phyloP scores from a whole-genome alignment of 2,113 vertebrate species.

The Corythaeola cristata region DNA sequence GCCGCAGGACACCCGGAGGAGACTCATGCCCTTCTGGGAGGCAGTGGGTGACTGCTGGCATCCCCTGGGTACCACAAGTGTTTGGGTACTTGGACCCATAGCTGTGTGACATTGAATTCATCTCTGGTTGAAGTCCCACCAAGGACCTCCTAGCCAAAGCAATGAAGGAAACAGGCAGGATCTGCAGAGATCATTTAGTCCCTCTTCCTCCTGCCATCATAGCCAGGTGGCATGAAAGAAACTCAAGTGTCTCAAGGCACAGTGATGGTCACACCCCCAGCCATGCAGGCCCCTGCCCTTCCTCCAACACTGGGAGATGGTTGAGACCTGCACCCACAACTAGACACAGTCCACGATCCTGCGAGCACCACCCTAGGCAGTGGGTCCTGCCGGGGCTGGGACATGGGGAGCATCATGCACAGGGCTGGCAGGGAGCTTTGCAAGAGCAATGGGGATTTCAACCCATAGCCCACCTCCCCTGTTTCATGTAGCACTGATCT shows the following conservation, averaged over 20 bases:
- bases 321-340: not conserved
- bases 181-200: not conserved
- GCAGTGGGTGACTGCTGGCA: not conserved
- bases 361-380: not conserved
- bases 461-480: not conserved
- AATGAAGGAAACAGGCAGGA: not conserved
- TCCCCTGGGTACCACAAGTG: not conserved
- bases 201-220: not conserved
- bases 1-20: not conserved
- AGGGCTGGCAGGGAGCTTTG: not conserved
- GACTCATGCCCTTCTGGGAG: fast-evolving
- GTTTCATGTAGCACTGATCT: not conserved
- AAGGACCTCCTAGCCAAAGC: not conserved
- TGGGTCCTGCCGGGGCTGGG: not conserved
- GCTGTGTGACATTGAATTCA: not conserved
- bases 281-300: not conserved
- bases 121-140: not conserved
- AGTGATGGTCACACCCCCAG: not conserved
- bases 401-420: fast-evolving
- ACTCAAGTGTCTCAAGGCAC: not conserved
- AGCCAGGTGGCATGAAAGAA: not conserved
- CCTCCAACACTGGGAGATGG: not conserved
- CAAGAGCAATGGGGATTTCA: not conserved
- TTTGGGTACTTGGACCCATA: not conserved
- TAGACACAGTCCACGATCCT: fast-evolving